Base-by-base conservation (phyloP, 1,140 invertebrate genomes). In the Ladona fulva region DNA sequence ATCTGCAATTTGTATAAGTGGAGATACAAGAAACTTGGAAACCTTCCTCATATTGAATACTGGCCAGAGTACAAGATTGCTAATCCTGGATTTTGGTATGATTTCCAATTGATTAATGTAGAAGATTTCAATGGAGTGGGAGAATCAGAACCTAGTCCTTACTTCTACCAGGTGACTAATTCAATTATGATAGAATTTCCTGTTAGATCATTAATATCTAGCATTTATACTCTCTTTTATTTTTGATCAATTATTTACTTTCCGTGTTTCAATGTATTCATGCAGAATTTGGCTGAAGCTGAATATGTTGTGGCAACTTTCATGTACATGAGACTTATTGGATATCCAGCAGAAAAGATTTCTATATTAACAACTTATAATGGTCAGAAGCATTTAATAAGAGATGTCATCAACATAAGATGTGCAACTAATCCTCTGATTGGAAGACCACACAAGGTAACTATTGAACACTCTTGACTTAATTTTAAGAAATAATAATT, bases 281-380 rank as follows among this genome's bases (percentile, higher is more conserved):
- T 85, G 66, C 84, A 97, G 91, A 99, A 99, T 89, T 87, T 99
- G 22, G 97, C 96, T 0, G 98, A 99, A 87, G 98, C 98, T 0
- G 98, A 99, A 83, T 99, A 98, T 85, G 93, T 97, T 79, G 97
- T 99, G 0, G 97, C 96, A 0, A 90, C 97, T 0, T 99, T 96
- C 83, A 99, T 98, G 96, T 99, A 97, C 83, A 99, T 99, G 98
- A 87, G 98, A 77, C 86, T 99, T 5, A 85, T 99, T 29, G 98
- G 98, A 0, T 99, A 99, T 89, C 97, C 98, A 0, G 95, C 97
- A 0, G 92, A 97, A 77, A 97, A 97, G 85, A 99, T 99, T 79
- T 98, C 97, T 19, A 99, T 99, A 81, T 85, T 99, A n/a, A 99
- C 98, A 0, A 99, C 98, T 0, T 99, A 99, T 85, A 99, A 99